Base-by-base conservation (phyloP, 2,113 vertebrate genomes). In the Arvicanthis niloticus region DNA sequence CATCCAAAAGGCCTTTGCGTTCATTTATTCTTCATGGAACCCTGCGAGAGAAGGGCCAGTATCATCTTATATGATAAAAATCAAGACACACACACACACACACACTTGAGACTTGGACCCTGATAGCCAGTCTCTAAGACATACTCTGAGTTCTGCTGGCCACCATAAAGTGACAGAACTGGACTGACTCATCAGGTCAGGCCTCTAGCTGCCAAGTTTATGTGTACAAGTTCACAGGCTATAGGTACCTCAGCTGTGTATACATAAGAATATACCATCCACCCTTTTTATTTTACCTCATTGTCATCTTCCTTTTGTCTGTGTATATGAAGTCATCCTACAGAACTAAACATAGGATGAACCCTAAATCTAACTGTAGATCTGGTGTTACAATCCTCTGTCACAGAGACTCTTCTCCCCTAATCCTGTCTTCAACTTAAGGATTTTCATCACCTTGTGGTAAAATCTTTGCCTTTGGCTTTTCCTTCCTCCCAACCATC, bases 51-150 rank as follows among this genome's bases (percentile, higher is more conserved):
- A 56, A 87, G 34, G 24, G 17, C 81, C 53, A 5, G 88, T 78
- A 31, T 34, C 16, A 13, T 80, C 93, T 85, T 92, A 73, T 24
- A 94, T 76, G 48, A 94, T n/a, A 93, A 95, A 95, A 82, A 70
- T 65, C 78, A 68, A 92, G 90, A 40, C 77, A 72, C 80, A 94
- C n/a, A 86, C 45, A 34, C 77, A 92, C 88, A 40, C 77, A 72
- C 80, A 94, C n/a, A 86, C 45, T n/a, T 81, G 29, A 51, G 60
- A 88, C 81, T 53, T 81, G 91, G 91, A 85, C 56, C 22, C n/a
- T 53, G 31, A 76, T 58, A 62, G 53, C 45, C 75, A 82, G 42
- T 12, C 80, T 89, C 86, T 77, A 42, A 72, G 42, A 53, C 5
- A 16, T 40, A 31, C 58, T 45, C 82, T 86, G 62, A 75, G 80